Conservation (phyloP, 2,797 vertebrate genomes). For the Peromyscus eremicus region DNA sequence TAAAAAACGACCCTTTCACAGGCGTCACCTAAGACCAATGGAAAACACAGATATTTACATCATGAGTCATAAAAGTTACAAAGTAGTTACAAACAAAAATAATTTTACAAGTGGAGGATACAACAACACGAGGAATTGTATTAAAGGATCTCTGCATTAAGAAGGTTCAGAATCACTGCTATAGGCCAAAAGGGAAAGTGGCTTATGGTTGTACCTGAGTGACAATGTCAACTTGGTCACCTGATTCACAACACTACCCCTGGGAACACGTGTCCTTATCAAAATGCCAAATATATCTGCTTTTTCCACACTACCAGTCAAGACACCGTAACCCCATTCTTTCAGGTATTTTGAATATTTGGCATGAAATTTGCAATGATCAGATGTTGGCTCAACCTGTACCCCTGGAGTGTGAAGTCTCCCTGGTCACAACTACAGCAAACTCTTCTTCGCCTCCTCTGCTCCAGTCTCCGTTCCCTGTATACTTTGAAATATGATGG, state of each 20-base stretch:
- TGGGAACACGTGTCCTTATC: background rate
- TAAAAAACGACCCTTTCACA: too few relatives aligned
- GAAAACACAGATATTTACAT: too few relatives aligned
- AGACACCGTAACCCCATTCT: background rate
- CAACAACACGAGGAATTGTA: too few relatives aligned
- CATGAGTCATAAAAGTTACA: too few relatives aligned
- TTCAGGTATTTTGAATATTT: constrained; percentile 7
- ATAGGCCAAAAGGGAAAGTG: constrained; percentile 36
- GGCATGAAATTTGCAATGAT: constrained; percentile 8
- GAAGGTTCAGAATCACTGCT: too few relatives aligned
- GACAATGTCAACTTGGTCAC: background rate
- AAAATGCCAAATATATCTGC: constrained; percentile 40
- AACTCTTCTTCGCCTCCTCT: background rate
- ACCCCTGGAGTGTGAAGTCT: background rate
- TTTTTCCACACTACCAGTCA: background rate
- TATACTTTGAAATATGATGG: background rate
- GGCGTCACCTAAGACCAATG: too few relatives aligned
- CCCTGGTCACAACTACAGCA: background rate
- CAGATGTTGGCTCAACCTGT: background rate
- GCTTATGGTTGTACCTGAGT: constrained; percentile 50
- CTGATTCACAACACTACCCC: constrained; percentile 45
- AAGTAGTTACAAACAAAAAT: too few relatives aligned
- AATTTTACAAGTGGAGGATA: too few relatives aligned
- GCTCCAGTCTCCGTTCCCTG: background rate
- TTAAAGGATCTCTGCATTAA: too few relatives aligned